Evolutionary conservation across 2,888 invertebrate genomes (phyloP).

Genomic region (Archaeoteleia sp.): DNA sequence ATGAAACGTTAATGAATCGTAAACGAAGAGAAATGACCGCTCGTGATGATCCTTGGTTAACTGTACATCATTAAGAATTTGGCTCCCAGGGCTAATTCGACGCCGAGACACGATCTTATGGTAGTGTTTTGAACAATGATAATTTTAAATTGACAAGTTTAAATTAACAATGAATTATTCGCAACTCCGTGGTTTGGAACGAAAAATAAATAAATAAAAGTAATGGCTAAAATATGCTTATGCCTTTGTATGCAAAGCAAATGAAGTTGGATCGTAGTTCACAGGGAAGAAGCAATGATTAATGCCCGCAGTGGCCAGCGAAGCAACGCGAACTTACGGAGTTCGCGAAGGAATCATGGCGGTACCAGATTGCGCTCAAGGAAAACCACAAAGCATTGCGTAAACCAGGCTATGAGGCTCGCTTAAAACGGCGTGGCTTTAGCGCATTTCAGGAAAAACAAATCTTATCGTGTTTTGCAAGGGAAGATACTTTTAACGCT

Average conservation of each 20-base stretch:
- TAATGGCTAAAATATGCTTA: neutral
- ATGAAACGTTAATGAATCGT: too few species aligned
- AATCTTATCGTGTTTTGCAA: too few species aligned
- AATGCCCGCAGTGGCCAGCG: constrained; percentile 6
- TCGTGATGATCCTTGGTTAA: too few species aligned
- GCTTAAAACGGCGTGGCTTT: neutral
- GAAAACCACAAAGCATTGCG: constrained; percentile 60
- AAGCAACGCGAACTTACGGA: constrained; percentile 9
- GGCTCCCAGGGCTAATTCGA: too few species aligned
- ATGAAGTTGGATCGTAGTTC: neutral
- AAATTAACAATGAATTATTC: too few species aligned
- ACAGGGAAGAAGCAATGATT: constrained; percentile 17
- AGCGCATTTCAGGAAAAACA: constrained; percentile 19
- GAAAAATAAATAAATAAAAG: neutral
- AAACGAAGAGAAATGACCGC: too few species aligned
- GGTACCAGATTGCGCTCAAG: constrained; percentile 60
- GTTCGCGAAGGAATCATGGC: constrained; percentile 33
- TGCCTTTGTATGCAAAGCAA: constrained; percentile 6
- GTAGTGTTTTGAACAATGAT: too few species aligned
- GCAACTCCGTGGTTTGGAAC: too few species aligned
- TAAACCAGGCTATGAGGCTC: constrained; percentile 56
- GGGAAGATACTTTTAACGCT: too few species aligned
- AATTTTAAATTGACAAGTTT: too few species aligned
- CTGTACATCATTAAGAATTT: too few species aligned
- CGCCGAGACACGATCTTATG: too few species aligned